Percentiles rank a stretch among this genome's conserved stretches.
Evolutionary conservation across 1,140 invertebrate genomes (phyloP).

Genomic region (Spodoptera litura): DNA sequence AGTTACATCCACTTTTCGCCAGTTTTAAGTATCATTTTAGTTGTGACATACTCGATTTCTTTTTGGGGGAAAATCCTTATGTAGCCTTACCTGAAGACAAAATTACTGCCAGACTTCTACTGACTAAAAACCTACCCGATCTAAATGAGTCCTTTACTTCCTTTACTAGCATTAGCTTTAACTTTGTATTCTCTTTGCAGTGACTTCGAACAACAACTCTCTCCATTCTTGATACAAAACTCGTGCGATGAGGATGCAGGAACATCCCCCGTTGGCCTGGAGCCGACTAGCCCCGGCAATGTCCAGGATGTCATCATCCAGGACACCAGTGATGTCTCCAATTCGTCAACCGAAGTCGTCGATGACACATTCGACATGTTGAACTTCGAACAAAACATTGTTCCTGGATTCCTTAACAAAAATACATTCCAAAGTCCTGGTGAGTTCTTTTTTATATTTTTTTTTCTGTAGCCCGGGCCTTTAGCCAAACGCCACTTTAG

Average conservation of each 20-base stretch:
- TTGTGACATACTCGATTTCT: too few relatives aligned
- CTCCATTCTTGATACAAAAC: conserved; percentile 80
- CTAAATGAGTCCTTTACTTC: too few relatives aligned
- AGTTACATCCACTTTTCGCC: too few relatives aligned
- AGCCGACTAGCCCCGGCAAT: conserved; percentile 63
- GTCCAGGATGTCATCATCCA: conserved; percentile 71
- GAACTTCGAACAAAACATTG: conserved; percentile 77
- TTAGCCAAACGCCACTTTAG: too few relatives aligned
- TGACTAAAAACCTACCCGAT: too few relatives aligned
- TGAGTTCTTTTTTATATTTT: conserved; percentile 54
- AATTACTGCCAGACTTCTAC: too few relatives aligned
- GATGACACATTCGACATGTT: conserved; percentile 72
- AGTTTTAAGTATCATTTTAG: too few relatives aligned
- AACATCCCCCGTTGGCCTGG: conserved; percentile 49
- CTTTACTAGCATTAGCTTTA: background rate
- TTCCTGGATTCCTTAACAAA: conserved; percentile 75
- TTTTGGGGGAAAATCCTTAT: too few relatives aligned
- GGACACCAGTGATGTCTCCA: conserved; percentile 65
- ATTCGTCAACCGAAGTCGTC: conserved; percentile 62
- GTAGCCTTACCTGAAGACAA: too few relatives aligned
- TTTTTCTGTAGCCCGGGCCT: background rate
- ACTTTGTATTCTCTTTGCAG: conserved; percentile 55
- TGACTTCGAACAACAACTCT: conserved; percentile 82
- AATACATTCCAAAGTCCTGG: conserved; percentile 81
- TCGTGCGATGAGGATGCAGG: conserved; percentile 70